Evolutionary conservation across 2,888 invertebrate species (phyloP).

Genomic region (Drosophila limbata): DNA sequence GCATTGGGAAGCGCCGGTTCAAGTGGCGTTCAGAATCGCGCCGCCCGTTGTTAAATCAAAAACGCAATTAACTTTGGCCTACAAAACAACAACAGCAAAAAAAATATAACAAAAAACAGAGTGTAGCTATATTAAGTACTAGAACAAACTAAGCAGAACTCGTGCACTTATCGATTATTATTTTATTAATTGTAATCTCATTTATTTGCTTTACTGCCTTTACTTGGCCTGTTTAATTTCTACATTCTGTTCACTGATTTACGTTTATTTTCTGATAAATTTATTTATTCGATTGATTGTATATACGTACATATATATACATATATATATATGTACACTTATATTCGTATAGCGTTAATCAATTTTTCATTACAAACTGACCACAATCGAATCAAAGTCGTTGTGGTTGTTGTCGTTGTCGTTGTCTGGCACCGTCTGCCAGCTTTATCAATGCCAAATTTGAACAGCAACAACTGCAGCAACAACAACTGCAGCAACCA

Average conservation of each 20-base stretch:
- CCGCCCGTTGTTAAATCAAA: slow-evolving; percentile 61
- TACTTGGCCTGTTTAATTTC: slow-evolving; percentile 52
- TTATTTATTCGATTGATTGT: slow-evolving; percentile 59
- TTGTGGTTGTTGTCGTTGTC: slow-evolving; percentile 15
- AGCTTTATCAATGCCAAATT: slow-evolving; percentile 76
- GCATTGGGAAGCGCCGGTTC: slow-evolving; percentile 35
- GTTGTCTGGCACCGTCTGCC: slow-evolving; percentile 50
- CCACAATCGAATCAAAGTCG: slow-evolving; percentile 54
- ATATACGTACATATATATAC: slow-evolving; percentile 5
- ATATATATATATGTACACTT: slow-evolving; percentile 8
- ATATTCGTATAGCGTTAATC: slow-evolving; percentile 58
- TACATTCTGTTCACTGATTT: slow-evolving; percentile 65
- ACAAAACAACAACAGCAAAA: slow-evolving; percentile 32
- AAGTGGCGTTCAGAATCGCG: slow-evolving; percentile 44
- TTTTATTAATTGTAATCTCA: slow-evolving; percentile 80
- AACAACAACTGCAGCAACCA: slow-evolving; percentile 17
- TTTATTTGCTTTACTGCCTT: slow-evolving; percentile 66
- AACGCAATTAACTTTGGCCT: slow-evolving; percentile 73
- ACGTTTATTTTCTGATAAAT: slow-evolving; percentile 76
- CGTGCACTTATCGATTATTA: slow-evolving; percentile 76
- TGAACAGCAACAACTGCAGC: slow-evolving; percentile 30
- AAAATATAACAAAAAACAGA: not conserved
- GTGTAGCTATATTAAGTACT: slow-evolving; percentile 6
- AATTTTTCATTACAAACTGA: slow-evolving; percentile 77
- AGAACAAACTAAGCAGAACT: slow-evolving; percentile 20